phyloP scores from a whole-genome alignment of 2,113 vertebrate species.

The Tupaia tana region DNA sequence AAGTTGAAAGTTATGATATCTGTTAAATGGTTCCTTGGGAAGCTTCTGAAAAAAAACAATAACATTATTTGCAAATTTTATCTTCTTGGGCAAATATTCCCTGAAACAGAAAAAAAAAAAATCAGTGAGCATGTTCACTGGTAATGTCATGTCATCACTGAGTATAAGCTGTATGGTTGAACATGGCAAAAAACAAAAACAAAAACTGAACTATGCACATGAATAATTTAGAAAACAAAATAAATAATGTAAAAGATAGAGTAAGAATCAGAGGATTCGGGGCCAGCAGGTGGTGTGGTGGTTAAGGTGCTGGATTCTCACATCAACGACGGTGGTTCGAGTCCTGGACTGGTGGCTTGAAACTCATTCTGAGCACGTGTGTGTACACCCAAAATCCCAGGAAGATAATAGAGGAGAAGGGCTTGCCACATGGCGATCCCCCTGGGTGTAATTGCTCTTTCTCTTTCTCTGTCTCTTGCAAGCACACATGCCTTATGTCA shows the following conservation, averaged over 20 bases:
- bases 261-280: not conserved
- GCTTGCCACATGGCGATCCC: no score
- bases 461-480: no score
- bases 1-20: not conserved
- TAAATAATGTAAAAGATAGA: not conserved
- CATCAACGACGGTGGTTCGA: no score
- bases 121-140: not conserved
- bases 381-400: no score
- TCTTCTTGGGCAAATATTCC: not conserved
- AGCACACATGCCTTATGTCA: no score
- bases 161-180: not conserved
- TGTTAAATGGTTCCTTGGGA: not conserved
- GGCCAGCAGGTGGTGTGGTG: no score
- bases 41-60: not conserved
- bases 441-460: no score
- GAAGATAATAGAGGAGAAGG: no score
- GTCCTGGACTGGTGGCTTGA: no score
- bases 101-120: not conserved
- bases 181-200: not conserved
- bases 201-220: not conserved
- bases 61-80: not conserved
- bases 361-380: no score
- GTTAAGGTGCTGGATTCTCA: no score
- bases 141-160: not conserved
- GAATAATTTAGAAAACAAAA: not conserved